phyloP scores from a whole-genome alignment of 2,888 invertebrate species.

The Volucella bombylans region DNA sequence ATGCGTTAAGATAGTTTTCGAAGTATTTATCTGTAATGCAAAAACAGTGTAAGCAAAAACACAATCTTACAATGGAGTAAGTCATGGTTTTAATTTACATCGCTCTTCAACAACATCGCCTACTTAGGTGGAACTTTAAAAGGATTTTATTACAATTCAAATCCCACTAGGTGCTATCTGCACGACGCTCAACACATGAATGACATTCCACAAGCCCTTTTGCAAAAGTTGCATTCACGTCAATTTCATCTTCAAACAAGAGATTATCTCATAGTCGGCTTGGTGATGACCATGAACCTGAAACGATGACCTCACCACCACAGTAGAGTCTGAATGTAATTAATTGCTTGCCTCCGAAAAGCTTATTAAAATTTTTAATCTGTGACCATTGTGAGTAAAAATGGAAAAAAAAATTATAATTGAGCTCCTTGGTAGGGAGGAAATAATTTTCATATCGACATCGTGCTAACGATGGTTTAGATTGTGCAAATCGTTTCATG shows the following conservation, averaged over 20 bases:
- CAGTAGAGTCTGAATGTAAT: conserved; percentile 42
- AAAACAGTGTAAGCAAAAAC: conserved; percentile 15
- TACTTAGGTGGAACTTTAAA: conserved; percentile 22
- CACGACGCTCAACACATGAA: conserved; percentile 1
- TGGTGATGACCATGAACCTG: conserved; percentile 11
- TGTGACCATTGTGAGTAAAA: conserved; percentile 22
- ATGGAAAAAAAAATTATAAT: conserved; percentile 48
- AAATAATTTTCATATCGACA: conserved; percentile 34
- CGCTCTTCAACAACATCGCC: conserved; percentile 5
- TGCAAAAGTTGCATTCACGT: conserved; percentile 13
- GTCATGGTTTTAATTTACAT: background rate
- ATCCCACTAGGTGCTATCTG: conserved; percentile 7
- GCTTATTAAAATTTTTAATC: conserved; percentile 64
- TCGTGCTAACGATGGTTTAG: conserved; percentile 8
- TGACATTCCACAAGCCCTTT: background rate
- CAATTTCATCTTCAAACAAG: conserved; percentile 7
- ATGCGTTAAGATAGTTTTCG: background rate
- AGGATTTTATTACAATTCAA: conserved; percentile 32
- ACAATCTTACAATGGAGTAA: background rate
- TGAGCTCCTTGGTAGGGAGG: conserved; percentile 30
- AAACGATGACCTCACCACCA: conserved; percentile 16
- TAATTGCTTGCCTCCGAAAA: conserved; percentile 61
- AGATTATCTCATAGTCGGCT: conserved; percentile 10
- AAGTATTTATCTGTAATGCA: conserved; percentile 11
- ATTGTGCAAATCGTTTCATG: conserved; percentile 27